Conservation (phyloP, 2,888 invertebrate genomes). For the Hecatera dysodea region DNA sequence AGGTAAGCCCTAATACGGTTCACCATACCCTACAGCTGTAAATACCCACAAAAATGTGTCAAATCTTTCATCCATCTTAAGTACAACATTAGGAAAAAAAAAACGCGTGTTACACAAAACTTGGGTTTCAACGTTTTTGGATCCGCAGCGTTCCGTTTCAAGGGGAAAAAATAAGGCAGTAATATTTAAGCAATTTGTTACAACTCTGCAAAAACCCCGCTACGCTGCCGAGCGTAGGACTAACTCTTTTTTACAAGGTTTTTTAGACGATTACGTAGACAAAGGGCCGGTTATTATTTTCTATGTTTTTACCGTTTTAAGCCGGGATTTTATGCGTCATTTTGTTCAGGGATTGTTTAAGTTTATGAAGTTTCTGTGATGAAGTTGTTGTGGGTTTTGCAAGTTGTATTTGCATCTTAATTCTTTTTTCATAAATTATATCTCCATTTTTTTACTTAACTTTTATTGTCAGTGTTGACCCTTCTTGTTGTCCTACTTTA, state of each 20-base stretch:
- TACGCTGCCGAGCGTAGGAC: slow-evolving; percentile 54
- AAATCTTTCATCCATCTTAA: slow-evolving; percentile 21
- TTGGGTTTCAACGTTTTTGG: slow-evolving; percentile 54
- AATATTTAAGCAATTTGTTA: slow-evolving; percentile 77
- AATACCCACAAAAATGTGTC: slow-evolving; percentile 17
- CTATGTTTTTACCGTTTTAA: slow-evolving; percentile 35
- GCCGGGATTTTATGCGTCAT: slow-evolving; percentile 1
- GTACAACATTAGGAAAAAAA: slow-evolving; percentile 52
- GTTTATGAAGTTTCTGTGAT: neutral
- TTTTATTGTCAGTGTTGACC: too few species aligned
- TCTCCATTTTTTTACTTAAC: too few species aligned
- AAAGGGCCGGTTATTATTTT: slow-evolving; percentile 64
- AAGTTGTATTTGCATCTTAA: neutral
- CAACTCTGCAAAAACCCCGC: slow-evolving; percentile 65
- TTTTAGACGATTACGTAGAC: slow-evolving; percentile 58
- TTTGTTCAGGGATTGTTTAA: slow-evolving; percentile 6
- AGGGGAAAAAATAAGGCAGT: slow-evolving; percentile 62
- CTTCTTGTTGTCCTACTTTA: too few species aligned
- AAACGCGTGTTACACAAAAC: slow-evolving; percentile 44
- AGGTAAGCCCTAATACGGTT: neutral
- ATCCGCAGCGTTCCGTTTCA: slow-evolving; percentile 51
- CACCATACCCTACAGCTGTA: neutral
- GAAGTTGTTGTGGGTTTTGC: neutral
- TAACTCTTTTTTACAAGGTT: slow-evolving; percentile 54
- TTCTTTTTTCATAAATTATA: too few species aligned